phyloP scores from a whole-genome alignment of 1,140 invertebrate genomes.

The Babylonia areolata region DNA sequence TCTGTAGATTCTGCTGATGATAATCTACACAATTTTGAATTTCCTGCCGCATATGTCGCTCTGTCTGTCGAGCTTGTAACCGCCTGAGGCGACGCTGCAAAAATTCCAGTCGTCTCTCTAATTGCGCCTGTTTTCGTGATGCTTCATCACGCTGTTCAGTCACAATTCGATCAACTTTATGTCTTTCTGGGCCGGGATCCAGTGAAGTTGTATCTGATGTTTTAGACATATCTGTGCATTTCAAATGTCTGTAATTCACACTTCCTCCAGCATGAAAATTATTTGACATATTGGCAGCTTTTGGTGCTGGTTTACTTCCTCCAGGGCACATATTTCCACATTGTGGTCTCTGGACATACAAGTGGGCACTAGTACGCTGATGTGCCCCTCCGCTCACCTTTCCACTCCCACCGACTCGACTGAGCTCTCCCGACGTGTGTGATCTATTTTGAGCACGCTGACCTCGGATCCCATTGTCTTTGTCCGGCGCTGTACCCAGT shows the following conservation, averaged over 20 bases:
- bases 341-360: constrained; percentile 2
- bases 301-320: neutral
- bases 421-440: neutral
- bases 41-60: constrained; percentile 86
- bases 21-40: constrained; percentile 84
- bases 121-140: constrained; percentile 81
- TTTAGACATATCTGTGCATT: neutral
- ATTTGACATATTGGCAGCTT: neutral
- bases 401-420: neutral
- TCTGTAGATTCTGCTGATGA: constrained; percentile 78
- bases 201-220: neutral
- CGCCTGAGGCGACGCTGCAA: constrained; percentile 85
- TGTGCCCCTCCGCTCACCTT: neutral
- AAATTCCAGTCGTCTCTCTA: constrained; percentile 83
- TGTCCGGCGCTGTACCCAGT: constrained; percentile 18
- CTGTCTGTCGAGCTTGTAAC: constrained; percentile 84
- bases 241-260: neutral
- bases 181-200: neutral
- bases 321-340: neutral
- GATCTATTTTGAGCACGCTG: neutral
- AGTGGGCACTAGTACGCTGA: neutral
- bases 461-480: neutral
- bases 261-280: neutral
- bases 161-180: constrained; percentile 4
- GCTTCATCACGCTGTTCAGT: constrained; percentile 69